Evolutionary conservation across 2,888 invertebrate species (phyloP), one percentile per base, ranked within the genome.

Genomic region (Autographa pulchrina): DNA sequence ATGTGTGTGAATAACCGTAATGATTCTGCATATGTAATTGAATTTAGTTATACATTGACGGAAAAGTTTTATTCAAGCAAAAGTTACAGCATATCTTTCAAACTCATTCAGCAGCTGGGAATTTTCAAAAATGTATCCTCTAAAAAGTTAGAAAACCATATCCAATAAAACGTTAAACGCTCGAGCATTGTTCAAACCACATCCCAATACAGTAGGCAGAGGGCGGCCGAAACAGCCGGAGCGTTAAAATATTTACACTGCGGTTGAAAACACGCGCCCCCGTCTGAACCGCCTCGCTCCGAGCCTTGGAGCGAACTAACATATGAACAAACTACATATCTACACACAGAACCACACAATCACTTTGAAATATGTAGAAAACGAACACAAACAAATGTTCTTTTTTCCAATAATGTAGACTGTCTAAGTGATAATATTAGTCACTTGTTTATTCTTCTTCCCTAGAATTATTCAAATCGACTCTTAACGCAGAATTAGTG

Each of bases 221-320:
- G 76, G 72, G 83, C 80, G 82, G 84, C 85, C 85, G 85, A 86
- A 89, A 89, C 89, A 86, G 87, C 83, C 86, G 77, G 77, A 83
- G 78, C 87, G 89, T 90, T 93, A 91, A 92, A 93, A 93, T 92
- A 93, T 94, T 94, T 92, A 93, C 90, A 89, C 74, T 89, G 91
- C 89, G 90, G 92, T 90, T 85, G 88, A 88, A 90, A 91, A 88
- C 88, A 86, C 82, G 85, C 84, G 86, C 84, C 86, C 88, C 69
- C 77, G 85, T 78, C 82, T 81, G 68, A 84, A 85, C 84, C 82
- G 83, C 79, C 81, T 78, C 82, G 75, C 81, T 84, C 83, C 81
- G 81, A 86, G 78, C 83, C 83, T 81, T 83, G 81, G 82, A 83
- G 84, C 85, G 85, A 85, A 85, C 80, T 80, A 82, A 85, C 81